A percentile compares a stretch with the other conserved stretches of the same genome.
Evolutionary conservation across 2,113 vertebrate genomes (phyloP).

Genomic region (Phalacrocorax aristotelis): DNA sequence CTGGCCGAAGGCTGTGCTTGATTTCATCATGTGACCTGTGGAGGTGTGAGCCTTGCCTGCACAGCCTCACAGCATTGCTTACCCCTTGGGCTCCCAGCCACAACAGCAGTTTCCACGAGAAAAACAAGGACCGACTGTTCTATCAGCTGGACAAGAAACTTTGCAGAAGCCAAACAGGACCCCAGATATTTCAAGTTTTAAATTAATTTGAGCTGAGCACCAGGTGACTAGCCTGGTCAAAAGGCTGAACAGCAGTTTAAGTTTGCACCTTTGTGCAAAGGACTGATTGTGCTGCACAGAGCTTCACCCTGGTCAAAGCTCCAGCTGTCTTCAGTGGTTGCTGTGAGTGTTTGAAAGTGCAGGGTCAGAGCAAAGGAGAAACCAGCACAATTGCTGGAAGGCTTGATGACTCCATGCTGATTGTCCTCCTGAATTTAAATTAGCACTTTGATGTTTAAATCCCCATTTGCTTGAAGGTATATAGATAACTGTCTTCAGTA

Average conservation of each 20-base stretch:
- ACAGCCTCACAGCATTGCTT: neutral
- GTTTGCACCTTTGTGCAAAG: neutral
- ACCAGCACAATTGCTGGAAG: neutral
- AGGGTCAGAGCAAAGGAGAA: neutral
- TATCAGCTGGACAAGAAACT: neutral
- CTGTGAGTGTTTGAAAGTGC: neutral
- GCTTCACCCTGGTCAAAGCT: neutral
- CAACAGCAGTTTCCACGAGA: neutral
- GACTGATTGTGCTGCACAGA: neutral
- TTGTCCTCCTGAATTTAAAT: conserved; percentile 1
- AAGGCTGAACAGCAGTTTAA: neutral
- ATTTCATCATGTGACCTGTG: neutral
- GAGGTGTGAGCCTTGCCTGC: neutral
- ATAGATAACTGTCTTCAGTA: neutral
- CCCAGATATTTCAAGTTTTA: neutral
- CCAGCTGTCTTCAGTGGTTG: neutral
- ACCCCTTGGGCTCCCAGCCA: accelerated
- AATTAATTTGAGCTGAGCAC: neutral
- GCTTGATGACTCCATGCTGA: neutral
- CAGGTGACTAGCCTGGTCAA: neutral
- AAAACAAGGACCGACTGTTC: neutral
- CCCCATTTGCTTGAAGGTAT: neutral
- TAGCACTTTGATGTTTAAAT: conserved; percentile 23
- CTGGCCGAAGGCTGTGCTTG: neutral
- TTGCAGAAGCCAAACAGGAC: neutral